Evolutionary conservation across 2,113 vertebrate genomes (phyloP), one percentile per base, ranked within the genome.

Genomic region (Phaethon lepturus): DNA sequence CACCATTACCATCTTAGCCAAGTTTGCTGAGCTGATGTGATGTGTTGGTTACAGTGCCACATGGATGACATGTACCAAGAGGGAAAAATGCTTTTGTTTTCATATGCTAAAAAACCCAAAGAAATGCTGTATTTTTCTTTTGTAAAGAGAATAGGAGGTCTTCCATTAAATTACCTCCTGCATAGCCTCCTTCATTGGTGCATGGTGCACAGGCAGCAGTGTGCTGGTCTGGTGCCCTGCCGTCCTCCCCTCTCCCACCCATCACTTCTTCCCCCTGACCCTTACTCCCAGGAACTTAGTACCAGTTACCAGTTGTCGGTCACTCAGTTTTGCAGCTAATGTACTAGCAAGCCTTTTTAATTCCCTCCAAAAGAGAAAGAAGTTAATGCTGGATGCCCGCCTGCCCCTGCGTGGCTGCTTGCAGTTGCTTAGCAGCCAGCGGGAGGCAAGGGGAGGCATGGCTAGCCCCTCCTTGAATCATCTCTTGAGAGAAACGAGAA

Each of bases 341-440:
- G 38, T 69, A 31, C 62, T 29, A 15, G 23, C 11, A 47, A 93
- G 60, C n/a, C n/a, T 77, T 87, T 15, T 31, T 35, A 60, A 64
- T 85, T 80, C 55, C 67, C 74, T 95, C 52, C 40, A 24, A 90
- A 91, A 13, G 77, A 77, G 77, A 22, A 52, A 76, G 77, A 88
- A 96, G 71, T 85, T 81, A 8, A 4, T 2, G 28, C 76, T 58
- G 85, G 95, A 22, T 94, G 81, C 62, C 49, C 9, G 23, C 50
- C 62, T 85, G 83, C 72, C 79, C 69, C 71, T 20, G 44, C 6
- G 11, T 0, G 13, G 23, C 74, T 55, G 87, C 88, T 4, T 4
- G 59, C 85, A 42, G 89, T 96, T 97, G 95, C 95, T 78, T 95
- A 93, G 94, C 91, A 97, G 93, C 94, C 14, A 2, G 42, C 0